A percentile compares a stretch with the other conserved stretches of the same genome.
Evolutionary conservation across 2,113 vertebrate species (phyloP).

Genomic region (Spea bombifrons): DNA sequence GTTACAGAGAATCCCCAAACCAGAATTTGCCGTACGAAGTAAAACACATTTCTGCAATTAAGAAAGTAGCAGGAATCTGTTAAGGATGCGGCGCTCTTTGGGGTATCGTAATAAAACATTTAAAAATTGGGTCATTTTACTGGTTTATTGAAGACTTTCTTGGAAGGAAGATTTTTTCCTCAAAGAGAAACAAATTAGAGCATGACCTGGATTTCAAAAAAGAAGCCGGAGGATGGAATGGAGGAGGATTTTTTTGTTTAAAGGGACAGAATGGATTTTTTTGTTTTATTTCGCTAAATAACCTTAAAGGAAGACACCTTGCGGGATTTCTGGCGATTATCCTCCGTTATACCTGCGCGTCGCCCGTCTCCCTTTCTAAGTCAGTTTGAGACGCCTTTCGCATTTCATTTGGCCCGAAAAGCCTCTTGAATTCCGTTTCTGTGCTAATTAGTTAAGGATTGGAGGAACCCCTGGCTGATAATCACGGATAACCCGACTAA

Average conservation of each 20-base stretch:
- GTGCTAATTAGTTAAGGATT: constrained; percentile 43
- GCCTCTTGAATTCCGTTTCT: constrained; percentile 39
- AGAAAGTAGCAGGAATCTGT: too few relatives aligned
- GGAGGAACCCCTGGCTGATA: constrained; percentile 25
- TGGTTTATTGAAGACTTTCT: neutral
- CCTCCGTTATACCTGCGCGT: neutral
- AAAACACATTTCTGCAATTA: too few relatives aligned
- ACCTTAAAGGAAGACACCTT: neutral
- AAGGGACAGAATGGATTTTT: too few relatives aligned
- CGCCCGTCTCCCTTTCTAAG: constrained; percentile 12
- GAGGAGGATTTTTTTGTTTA: too few relatives aligned
- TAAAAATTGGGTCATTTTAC: neutral
- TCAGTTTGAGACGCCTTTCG: constrained; percentile 26
- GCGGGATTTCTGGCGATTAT: neutral
- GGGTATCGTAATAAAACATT: neutral
- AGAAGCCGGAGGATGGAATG: neutral
- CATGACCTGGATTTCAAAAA: neutral
- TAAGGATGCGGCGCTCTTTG: too few relatives aligned
- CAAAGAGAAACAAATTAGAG: neutral
- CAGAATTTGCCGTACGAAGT: too few relatives aligned
- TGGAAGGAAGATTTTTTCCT: neutral
- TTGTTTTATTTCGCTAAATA: too few relatives aligned
- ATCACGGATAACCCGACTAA: constrained; percentile 19
- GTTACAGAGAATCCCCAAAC: too few relatives aligned
- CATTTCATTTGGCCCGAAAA: constrained; percentile 37